phyloP scores from a whole-genome alignment of 2,113 vertebrate genomes.

The Chitala chitala region DNA sequence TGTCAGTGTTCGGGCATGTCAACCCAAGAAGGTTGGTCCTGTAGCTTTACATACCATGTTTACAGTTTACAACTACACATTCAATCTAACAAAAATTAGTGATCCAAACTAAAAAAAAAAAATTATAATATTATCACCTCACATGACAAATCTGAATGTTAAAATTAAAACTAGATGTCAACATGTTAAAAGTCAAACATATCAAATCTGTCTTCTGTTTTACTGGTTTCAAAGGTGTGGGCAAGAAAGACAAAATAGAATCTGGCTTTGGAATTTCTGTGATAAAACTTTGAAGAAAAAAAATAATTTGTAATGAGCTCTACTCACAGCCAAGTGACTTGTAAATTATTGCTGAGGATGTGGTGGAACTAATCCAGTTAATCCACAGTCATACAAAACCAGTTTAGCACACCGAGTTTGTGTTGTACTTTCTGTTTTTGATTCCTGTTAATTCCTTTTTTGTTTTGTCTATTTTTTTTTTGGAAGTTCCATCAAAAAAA shows the following conservation, averaged over 20 bases:
- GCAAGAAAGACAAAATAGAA: neutral
- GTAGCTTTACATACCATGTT: too few species aligned
- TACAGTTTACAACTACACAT: too few species aligned
- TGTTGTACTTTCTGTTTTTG: neutral
- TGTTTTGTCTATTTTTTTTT: neutral
- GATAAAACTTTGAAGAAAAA: neutral
- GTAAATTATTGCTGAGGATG: neutral
- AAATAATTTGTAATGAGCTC: neutral
- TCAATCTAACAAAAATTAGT: neutral
- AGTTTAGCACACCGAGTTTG: neutral
- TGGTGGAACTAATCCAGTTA: neutral
- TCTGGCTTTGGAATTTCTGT: neutral
- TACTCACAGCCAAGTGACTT: neutral
- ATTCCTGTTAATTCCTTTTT: neutral
- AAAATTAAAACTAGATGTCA: too few species aligned
- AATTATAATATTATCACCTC: neutral
- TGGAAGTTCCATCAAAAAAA: neutral
- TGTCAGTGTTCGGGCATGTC: neutral
- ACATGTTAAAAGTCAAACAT: too few species aligned
- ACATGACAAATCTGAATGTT: too few species aligned
- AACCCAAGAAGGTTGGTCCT: neutral
- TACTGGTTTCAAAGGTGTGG: too few species aligned
- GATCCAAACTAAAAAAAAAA: neutral
- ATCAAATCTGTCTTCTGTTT: too few species aligned
- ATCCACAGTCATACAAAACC: neutral